Base-by-base conservation (phyloP, 2,888 invertebrate genomes). In the Amblyjoppa proteus region DNA sequence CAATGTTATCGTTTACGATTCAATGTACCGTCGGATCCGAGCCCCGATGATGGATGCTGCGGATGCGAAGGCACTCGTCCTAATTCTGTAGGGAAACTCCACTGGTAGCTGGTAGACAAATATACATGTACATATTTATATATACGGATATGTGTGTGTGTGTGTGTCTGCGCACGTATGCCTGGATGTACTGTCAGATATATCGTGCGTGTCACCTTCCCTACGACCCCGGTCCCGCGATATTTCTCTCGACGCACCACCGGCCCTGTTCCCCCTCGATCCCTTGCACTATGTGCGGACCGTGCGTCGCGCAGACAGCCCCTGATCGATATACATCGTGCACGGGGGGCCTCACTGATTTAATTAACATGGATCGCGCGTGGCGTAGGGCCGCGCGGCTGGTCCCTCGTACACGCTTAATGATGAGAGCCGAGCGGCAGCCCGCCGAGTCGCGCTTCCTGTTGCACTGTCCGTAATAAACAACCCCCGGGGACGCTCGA, bases 311-410 rank as follows among this genome's bases (percentile, higher is more conserved):
- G 83, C 73, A 83, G 83, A 78, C 83, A 78, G 77, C 73, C 73
- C 58, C 83, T 78, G 83, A 83, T 83, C 83, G 83, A 78, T 83
- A 77, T 68, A 78, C 77, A 83, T 77, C 58, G 83, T 71, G 58
- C 77, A 78, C 28, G 58, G 68, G 64, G 81, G 70, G 51, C 31
- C 31, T 53, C 78, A 68, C 86, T 90, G 89, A 91, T 91, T 91
- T 91, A 89, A 91, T 91, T 91, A 91, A 90, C 90, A 88, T 89
- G 89, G 87, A 89, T 90, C 83, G 86, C 81, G 88, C 81, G 88
- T 84, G 84, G 78, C 83, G 81, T 58, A 58, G 25, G 45, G 80
- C 11, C n/a, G 75, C 58, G 58, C 25, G 11, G 28, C 45, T 53
- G 56, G 64, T n/a, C 61, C 56, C 76, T 88, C 83, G 88, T 87